These are phyloP conservation scores for Osmoderma eremita DNA, from an alignment of 2,888 invertebrate species.

Conservation along the genomic window DNA sequence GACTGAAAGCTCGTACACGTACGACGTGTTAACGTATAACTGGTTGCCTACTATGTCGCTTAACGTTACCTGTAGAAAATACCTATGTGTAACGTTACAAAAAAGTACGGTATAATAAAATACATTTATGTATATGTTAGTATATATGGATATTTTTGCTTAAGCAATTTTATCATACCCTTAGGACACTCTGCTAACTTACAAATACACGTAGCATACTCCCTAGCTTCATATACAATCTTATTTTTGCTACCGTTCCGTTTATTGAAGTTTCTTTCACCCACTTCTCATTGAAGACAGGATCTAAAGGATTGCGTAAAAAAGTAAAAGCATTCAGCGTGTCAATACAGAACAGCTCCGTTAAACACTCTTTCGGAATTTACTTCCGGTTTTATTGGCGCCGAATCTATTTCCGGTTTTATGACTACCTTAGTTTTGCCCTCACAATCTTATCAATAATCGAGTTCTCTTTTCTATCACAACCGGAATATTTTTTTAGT, in stretches of 20 bases:
- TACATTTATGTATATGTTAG: background rate
- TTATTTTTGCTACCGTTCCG: background rate
- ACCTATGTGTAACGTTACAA: no score
- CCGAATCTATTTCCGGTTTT: conserved; percentile 23
- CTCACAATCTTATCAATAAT: conserved; percentile 20
- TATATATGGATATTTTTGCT: no score
- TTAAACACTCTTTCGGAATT: conserved; percentile 20
- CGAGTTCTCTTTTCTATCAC: conserved; percentile 12
- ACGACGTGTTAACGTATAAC: no score
- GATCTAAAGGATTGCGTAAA: no score
- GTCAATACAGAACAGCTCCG: conserved; percentile 10
- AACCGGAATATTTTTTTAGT: conserved; percentile 13
- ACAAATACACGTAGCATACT: background rate
- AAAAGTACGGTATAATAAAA: background rate
- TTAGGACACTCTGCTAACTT: background rate
- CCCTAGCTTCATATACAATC: background rate
- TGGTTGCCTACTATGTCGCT: no score
- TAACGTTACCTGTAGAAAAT: no score
- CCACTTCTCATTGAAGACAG: background rate
- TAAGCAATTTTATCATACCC: no score
- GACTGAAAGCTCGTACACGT: no score
- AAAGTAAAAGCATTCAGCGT: conserved; percentile 4
- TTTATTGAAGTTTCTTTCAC: background rate
- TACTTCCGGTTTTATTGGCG: conserved; percentile 17
- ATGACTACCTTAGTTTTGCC: conserved; percentile 22